phyloP scores from a whole-genome alignment of 2,888 invertebrate species.

The Sesia apiformis region DNA sequence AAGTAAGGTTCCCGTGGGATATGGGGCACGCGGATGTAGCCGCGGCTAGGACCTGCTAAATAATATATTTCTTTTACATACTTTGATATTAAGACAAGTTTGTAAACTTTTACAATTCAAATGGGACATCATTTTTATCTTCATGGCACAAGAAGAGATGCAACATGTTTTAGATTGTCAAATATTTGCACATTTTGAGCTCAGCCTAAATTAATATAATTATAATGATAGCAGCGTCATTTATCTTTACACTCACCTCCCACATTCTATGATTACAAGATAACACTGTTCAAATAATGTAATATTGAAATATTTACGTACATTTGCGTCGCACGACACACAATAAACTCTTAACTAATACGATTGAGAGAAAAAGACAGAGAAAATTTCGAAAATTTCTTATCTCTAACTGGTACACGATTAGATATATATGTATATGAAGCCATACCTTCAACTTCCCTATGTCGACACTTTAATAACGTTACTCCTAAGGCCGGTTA shows the following conservation, averaged over 20 bases:
- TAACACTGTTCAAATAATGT: constrained; percentile 42
- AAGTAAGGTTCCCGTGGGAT: too few species aligned
- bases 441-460: constrained; percentile 52
- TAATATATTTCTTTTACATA: too few species aligned
- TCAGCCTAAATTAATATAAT: too few species aligned
- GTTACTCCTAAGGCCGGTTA: constrained; percentile 69
- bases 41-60: too few species aligned
- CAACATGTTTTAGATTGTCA: too few species aligned
- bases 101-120: too few species aligned
- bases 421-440: constrained; percentile 32
- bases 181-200: too few species aligned
- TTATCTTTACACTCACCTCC: neutral
- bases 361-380: constrained; percentile 65
- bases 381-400: constrained; percentile 64
- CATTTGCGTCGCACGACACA: neutral
- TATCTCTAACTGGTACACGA: constrained; percentile 51
- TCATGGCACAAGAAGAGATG: too few species aligned
- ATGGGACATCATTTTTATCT: too few species aligned
- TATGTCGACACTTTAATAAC: constrained; percentile 22
- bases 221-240: too few species aligned
- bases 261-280: constrained; percentile 8
- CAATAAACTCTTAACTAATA: constrained; percentile 38
- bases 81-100: too few species aligned
- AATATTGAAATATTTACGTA: constrained; percentile 13
- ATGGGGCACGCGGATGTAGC: too few species aligned